Evolutionary conservation across 2,797 vertebrate genomes (phyloP).

Genomic region (Coregonus suidteri): DNA sequence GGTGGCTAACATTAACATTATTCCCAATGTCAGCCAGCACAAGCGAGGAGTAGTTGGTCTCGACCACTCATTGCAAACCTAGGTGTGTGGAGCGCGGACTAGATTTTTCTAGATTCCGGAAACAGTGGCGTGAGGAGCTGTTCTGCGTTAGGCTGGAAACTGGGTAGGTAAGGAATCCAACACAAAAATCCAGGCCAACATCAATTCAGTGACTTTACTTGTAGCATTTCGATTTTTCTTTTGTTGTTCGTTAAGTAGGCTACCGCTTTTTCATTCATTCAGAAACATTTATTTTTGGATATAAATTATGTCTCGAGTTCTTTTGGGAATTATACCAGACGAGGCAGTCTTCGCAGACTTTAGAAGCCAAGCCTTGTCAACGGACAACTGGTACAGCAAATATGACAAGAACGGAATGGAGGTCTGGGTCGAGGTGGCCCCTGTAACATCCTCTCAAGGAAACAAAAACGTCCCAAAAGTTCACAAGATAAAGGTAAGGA

Average conservation of each 20-base stretch:
- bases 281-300: neutral
- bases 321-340: conserved; percentile 67
- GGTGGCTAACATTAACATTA: neutral
- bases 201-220: neutral
- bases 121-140: conserved; percentile 43
- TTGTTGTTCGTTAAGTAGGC: neutral
- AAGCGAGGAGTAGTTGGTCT: neutral
- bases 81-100: neutral
- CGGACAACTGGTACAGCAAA: conserved; percentile 72
- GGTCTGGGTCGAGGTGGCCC: conserved; percentile 73
- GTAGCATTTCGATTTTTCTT: neutral
- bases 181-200: conserved; percentile 66
- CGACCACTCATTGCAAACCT: too few species aligned
- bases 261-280: neutral
- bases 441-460: conserved; percentile 30
- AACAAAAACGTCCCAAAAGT: conserved; percentile 55
- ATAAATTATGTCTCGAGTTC: conserved; percentile 49
- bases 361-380: conserved; percentile 69
- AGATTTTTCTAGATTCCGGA: conserved; percentile 38
- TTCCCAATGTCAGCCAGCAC: neutral
- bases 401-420: conserved; percentile 71
- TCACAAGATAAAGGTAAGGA: conserved; percentile 79
- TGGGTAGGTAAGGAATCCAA: conserved; percentile 63
- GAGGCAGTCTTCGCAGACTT: conserved; percentile 73
- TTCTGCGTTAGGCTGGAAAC: conserved; percentile 3